Evolutionary conservation across 2,888 invertebrate genomes (phyloP).

Genomic region (Buathra laborator): DNA sequence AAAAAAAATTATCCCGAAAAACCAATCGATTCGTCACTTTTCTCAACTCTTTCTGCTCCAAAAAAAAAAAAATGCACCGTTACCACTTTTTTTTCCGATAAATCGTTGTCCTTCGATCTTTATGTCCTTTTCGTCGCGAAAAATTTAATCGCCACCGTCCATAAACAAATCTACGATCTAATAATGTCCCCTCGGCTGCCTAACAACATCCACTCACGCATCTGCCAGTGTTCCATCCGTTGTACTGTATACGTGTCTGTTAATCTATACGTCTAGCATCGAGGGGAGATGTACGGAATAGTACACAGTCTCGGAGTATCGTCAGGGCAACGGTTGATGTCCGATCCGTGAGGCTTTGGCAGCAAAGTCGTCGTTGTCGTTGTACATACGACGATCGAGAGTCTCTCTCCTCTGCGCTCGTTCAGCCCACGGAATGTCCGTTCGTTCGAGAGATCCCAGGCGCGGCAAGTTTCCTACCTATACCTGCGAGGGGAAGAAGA

Average conservation of each 20-base stretch:
- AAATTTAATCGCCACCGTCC: too few relatives aligned
- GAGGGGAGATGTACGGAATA: background rate
- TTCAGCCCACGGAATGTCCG: conserved; percentile 48
- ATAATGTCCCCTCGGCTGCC: background rate
- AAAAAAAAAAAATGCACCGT: too few relatives aligned
- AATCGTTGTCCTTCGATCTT: too few relatives aligned
- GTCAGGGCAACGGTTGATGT: conserved; percentile 38
- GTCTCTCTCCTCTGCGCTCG: conserved; percentile 7
- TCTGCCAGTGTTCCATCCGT: background rate
- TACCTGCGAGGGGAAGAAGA: conserved; percentile 35
- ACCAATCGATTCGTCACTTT: too few relatives aligned
- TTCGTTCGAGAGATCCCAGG: conserved; percentile 42
- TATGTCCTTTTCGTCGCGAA: too few relatives aligned
- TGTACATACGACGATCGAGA: conserved; percentile 37
- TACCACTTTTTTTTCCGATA: too few relatives aligned
- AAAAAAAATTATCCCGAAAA: too few relatives aligned
- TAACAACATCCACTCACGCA: background rate
- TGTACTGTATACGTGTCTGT: background rate
- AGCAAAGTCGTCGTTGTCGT: conserved; percentile 26
- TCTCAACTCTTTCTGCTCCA: too few relatives aligned
- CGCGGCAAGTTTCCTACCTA: conserved; percentile 16
- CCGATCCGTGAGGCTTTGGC: conserved; percentile 24
- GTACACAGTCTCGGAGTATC: conserved; percentile 37
- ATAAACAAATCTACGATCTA: background rate
- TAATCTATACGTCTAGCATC: background rate